These are phyloP conservation scores for Poeciliopsis turneri DNA, from an alignment of 2,797 vertebrate species.

Conservation along the genomic window DNA sequence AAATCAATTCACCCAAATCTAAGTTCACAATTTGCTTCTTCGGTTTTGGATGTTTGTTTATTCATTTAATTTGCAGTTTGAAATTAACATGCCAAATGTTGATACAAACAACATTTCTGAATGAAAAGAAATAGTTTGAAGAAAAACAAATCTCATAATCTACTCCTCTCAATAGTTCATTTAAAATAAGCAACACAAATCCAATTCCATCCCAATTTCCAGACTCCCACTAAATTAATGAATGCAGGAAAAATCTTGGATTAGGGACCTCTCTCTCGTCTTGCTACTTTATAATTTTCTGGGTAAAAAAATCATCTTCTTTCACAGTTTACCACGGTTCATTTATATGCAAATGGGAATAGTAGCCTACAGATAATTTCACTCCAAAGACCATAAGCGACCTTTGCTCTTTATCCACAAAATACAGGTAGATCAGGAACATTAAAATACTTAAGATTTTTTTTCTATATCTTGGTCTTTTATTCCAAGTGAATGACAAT, in stretches of 20 bases:
- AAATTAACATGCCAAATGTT: too few relatives aligned
- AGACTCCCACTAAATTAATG: neutral
- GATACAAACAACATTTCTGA: too few relatives aligned
- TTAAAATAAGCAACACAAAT: neutral
- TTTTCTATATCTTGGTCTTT: constrained; percentile 4
- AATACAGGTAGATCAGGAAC: constrained; percentile 22
- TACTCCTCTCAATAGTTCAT: too few relatives aligned
- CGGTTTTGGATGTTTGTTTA: neutral
- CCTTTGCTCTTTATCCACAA: constrained; percentile 33
- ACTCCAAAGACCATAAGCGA: constrained; percentile 37
- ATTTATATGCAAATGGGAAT: constrained; percentile 74
- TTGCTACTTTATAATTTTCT: constrained; percentile 42
- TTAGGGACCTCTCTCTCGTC: constrained; percentile 38
- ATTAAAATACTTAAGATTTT: constrained; percentile 12
- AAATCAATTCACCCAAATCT: neutral
- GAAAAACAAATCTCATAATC: too few relatives aligned
- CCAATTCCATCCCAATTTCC: neutral
- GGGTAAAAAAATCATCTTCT: constrained; percentile 36
- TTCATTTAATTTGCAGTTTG: too few relatives aligned
- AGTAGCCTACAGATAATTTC: constrained; percentile 55
- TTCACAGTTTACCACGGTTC: constrained; percentile 60
- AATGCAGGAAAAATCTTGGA: neutral
- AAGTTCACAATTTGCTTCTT: neutral
- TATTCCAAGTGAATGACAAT: constrained; percentile 8
- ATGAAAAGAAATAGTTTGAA: too few relatives aligned